These are phyloP conservation scores for Gulo gulo DNA, from an alignment of 2,113 vertebrate genomes.

Conservation along the genomic window DNA sequence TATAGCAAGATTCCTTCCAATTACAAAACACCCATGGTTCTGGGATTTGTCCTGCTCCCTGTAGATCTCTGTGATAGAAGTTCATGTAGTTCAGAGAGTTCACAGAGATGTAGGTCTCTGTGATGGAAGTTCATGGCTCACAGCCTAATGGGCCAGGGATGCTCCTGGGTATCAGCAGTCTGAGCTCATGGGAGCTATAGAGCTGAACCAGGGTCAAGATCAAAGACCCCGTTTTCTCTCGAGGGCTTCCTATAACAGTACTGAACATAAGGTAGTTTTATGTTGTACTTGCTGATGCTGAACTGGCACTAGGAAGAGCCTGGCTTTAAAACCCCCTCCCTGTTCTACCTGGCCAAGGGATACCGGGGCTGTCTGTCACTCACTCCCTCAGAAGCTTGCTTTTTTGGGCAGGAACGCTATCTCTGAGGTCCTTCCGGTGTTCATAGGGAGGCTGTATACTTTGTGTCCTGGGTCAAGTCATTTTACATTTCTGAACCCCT, in stretches of 20 bases:
- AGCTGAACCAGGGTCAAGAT: not conserved
- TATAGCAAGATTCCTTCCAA: not conserved
- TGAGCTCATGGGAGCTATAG: not conserved
- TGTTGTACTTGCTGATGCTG: not conserved
- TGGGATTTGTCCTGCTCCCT: not conserved
- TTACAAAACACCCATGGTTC: not conserved
- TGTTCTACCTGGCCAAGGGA: rapidly evolving
- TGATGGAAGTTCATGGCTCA: not conserved
- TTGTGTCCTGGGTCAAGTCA: not conserved
- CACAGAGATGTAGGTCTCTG: too few species aligned
- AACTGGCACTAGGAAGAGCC: not conserved
- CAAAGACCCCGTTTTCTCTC: not conserved
- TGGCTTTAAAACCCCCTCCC: not conserved
- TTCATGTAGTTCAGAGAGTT: not conserved
- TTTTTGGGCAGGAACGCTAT: not conserved
- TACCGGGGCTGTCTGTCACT: not conserved
- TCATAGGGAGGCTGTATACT: not conserved
- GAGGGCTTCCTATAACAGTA: not conserved
- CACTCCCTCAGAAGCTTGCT: not conserved
- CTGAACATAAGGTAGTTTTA: rapidly evolving
- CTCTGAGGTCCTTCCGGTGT: not conserved
- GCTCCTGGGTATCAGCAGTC: not conserved
- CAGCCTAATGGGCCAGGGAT: not conserved
- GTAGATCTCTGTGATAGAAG: not conserved
- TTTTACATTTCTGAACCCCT: not conserved